These are phyloP conservation scores for Palythoa grandis DNA, from an alignment of 92 coral and sea anemone species.

Conservation along the genomic window DNA sequence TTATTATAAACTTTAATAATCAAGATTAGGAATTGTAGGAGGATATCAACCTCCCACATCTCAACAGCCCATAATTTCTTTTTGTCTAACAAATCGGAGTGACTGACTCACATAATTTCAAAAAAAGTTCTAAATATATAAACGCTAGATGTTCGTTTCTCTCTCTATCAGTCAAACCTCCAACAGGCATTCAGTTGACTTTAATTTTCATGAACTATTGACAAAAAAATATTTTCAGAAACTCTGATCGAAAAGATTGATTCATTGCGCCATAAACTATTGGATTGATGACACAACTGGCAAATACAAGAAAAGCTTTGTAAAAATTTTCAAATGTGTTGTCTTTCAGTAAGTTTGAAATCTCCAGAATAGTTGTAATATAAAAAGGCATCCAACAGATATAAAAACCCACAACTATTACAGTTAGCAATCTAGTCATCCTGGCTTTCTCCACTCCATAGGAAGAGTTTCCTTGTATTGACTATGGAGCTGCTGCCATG, in stretches of 20 bases:
- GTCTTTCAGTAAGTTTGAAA: not conserved
- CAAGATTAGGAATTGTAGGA: no score
- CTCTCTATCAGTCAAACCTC: no score
- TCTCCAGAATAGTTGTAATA: not conserved
- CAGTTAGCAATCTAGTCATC: constrained; percentile 11
- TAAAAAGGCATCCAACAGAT: not conserved
- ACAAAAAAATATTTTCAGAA: not conserved
- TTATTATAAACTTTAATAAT: no score
- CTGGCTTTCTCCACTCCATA: constrained; percentile 13
- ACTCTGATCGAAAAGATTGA: not conserved
- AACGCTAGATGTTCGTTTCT: no score
- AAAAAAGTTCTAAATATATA: no score
- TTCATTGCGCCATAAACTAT: constrained; percentile 5
- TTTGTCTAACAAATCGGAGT: no score
- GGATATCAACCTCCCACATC: no score
- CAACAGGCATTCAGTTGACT: no score
- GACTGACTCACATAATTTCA: no score
- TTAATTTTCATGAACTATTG: not conserved
- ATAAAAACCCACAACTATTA: not conserved
- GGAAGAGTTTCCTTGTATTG: not conserved
- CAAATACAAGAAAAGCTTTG: not conserved
- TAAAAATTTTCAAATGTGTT: not conserved
- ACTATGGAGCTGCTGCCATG: constrained; percentile 4
- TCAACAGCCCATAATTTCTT: no score
- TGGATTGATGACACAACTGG: constrained; percentile 2